A percentile compares a stretch with the other conserved stretches of the same genome.
phyloP scores from a whole-genome alignment of 2,797 vertebrate species.

The Chaetophractus vellerosus region DNA sequence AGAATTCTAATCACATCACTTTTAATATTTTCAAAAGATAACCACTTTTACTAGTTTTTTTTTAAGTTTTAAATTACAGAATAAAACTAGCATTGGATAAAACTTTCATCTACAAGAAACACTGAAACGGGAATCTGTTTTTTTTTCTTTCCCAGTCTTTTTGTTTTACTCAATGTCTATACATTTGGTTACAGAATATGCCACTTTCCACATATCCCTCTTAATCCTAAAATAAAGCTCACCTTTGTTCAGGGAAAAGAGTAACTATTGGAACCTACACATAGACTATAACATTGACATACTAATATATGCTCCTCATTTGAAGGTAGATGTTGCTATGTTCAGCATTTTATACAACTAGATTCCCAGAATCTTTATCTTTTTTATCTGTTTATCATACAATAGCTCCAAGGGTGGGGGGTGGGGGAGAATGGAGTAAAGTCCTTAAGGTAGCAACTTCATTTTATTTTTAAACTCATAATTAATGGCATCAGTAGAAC shows the following conservation, averaged over 20 bases:
- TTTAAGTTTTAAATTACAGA: conserved; percentile 48
- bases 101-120: conserved; percentile 55
- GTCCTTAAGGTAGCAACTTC: background rate
- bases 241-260: background rate
- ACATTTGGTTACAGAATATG: background rate
- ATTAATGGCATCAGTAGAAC: background rate
- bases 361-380: background rate
- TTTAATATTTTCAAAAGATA: conserved; percentile 63
- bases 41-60: conserved; percentile 1
- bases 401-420: background rate
- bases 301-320: background rate
- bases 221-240: conserved; percentile 22
- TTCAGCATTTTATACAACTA: background rate
- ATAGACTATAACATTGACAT: background rate
- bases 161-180: conserved; percentile 43
- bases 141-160: background rate
- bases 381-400: conserved; percentile 5
- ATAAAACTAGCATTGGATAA: conserved; percentile 47
- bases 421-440: background rate
- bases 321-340: background rate
- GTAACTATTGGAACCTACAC: background rate
- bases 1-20: background rate
- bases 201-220: background rate
- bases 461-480: conserved; percentile 48
- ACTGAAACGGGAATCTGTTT: background rate